Base-by-base conservation (phyloP, 2,797 vertebrate species). In the Glyptemys insculpta region DNA sequence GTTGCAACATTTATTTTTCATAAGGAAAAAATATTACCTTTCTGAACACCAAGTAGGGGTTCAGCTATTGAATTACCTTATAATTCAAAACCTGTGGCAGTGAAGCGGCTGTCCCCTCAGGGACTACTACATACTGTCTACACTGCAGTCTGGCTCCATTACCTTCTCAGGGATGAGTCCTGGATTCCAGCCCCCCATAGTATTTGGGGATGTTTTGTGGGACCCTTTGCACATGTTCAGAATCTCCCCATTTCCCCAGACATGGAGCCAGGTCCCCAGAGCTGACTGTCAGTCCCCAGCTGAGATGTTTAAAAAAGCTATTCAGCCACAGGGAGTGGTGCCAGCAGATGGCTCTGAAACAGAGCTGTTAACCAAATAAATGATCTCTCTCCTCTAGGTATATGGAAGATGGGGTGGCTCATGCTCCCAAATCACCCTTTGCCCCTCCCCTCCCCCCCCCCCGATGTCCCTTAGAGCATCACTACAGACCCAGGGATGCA, bases 21-120 rank as follows among this genome's bases (percentile, higher is more conserved):
- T 93, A 78, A 88, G 44, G 34, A 85, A 50, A 84, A 93, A 81
- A 74, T 84, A 81, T 90, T 92, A 90, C 41, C 12, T 37, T 94
- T 93, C 65, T 85, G 84, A 81, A 53, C 16, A 44, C 41, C 65
- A 86, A 91, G 87, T 57, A 91, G 27, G n/a, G 62, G 1, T 84
- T 83, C 79, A 90, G 85, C 56, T 87, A 12, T 87, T 59, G 37
- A 83, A 91, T 93, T 90, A 62, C 49, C 47, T 90, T 80, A 21
- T 68, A 87, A 65, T 89, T 83, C 83, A 78, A 94, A 6, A 91
- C 6, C 49, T 85, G 12, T 85, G 59, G 29, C 14, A 94, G 59
- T 68, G 44, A 93, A n/a, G n/a, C n/a, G 11, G 1, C 12, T 74
- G 27, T 93, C 53, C 79, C 37, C 83, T 47, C 37, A 87, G 44